A percentile compares a stretch with the other conserved stretches of the same genome.
phyloP scores from a whole-genome alignment of 2,888 invertebrate genomes.

The Masnerella sp. region DNA sequence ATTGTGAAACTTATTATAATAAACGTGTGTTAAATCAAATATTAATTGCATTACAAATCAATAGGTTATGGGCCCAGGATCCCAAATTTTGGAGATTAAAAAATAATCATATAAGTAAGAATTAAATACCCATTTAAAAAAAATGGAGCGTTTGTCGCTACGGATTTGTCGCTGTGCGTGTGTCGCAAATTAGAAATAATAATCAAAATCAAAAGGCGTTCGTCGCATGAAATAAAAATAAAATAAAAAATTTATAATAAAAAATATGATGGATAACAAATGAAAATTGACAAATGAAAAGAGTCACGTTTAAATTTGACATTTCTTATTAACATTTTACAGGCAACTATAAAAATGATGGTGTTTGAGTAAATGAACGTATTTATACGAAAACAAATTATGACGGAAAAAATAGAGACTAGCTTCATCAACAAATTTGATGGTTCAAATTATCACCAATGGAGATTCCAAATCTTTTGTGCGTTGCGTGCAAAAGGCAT shows the following conservation, averaged over 20 bases:
- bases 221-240: neutral
- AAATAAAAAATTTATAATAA: neutral
- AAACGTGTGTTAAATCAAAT: neutral
- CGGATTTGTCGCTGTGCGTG: neutral
- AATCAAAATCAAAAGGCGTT: neutral
- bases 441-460: slow-evolving; percentile 15
- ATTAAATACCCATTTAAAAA: neutral
- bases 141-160: neutral
- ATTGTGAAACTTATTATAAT: neutral
- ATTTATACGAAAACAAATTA: neutral
- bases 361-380: neutral
- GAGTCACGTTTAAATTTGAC: neutral
- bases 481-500: slow-evolving; percentile 27
- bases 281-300: neutral
- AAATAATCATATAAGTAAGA: neutral
- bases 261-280: neutral
- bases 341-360: neutral
- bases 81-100: neutral
- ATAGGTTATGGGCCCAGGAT: neutral
- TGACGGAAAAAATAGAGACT: neutral
- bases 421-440: slow-evolving; percentile 1
- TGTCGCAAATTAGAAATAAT: neutral
- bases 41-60: neutral
- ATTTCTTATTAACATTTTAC: neutral
- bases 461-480: slow-evolving; percentile 36